A percentile compares a stretch with the other conserved stretches of the same genome.
phyloP scores from a whole-genome alignment of 2,113 vertebrate genomes.

The Saguinus imperator region DNA sequence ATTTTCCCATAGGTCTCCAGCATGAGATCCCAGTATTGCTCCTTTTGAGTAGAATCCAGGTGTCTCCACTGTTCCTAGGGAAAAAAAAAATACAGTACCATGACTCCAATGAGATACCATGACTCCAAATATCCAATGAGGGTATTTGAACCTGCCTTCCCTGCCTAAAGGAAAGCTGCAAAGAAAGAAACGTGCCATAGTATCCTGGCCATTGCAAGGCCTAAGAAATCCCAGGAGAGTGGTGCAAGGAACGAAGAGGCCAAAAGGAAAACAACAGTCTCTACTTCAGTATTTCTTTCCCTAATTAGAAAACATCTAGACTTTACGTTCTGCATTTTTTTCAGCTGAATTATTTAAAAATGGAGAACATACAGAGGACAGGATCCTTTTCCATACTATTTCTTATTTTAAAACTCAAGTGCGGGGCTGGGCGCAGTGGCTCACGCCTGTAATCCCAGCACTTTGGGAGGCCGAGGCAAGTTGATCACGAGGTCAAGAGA shows the following conservation, averaged over 20 bases:
- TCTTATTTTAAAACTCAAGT: background rate
- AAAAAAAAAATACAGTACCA: background rate
- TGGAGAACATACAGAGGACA: background rate
- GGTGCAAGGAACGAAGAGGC: background rate
- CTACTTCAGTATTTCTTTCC: background rate
- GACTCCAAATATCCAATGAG: background rate
- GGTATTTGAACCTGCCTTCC: background rate
- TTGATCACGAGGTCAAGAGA: no score
- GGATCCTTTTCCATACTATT: background rate
- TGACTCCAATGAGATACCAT: background rate
- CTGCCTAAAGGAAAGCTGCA: background rate
- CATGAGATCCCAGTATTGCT: conserved; percentile 78
- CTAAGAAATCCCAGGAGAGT: background rate
- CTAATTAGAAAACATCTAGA: background rate
- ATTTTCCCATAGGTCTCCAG: conserved; percentile 78
- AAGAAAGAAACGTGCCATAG: background rate
- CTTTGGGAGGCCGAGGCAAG: no score
- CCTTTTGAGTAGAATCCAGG: conserved; percentile 71
- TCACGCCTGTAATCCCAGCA: no score
- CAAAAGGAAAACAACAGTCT: background rate
- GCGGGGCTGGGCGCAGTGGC: no score
- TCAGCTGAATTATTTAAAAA: background rate
- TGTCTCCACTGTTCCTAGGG: conserved; percentile 70
- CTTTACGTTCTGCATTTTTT: background rate
- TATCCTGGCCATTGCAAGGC: background rate